Base-by-base conservation (phyloP, 2,888 invertebrate species). In the Caenorhabditis drosophilae region DNA sequence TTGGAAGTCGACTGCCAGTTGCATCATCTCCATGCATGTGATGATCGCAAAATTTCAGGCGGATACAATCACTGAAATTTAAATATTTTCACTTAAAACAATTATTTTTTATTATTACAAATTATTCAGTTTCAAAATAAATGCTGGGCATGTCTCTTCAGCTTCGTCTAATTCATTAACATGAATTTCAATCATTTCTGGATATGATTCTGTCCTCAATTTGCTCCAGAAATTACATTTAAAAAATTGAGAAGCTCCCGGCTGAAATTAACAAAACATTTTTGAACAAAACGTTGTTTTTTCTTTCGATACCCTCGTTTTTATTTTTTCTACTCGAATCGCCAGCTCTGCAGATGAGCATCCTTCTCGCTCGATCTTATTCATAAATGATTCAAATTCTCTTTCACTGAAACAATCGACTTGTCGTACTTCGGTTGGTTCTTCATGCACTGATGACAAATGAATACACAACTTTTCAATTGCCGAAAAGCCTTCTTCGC, bases 1-100 rank as follows among this genome's bases (percentile, higher is more conserved):
- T 11, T 4, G 66, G 66, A 6, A 60, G 53, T 15, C 60, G 60
- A 25, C 51, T 49, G 11, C 56, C 60, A 9, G 54, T 18, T 11
- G 42, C 48, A 3, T 53, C 64, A 40, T 64, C 64, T 40, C 23
- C 38, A 26, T 66, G 66, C 11, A 52, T 22, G 25, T 66, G 66
- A 2, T 47, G 48, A 44, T 51, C 52, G n/a, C 66, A 66, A 51
- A 56, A 60, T 25, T 42, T 46, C 15, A 66, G 34, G 0, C 56
- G 55, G 12, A 58, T 53, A 35, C 42, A 45, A 46, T 60, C 59
- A 34, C 64, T 64, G 52, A 20, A 58, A 54, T 34, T 38, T 36
- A 22, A 4, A 4, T 27, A 2, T 34, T 4, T 36, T 47, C 15
- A 40, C 7, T 40, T 20, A n/a, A n/a, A n/a, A n/a, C n/a, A n/a